These are phyloP conservation scores for Zoanthus sociatus DNA, from an alignment of 92 coral and sea anemone species.

Conservation along the genomic window DNA sequence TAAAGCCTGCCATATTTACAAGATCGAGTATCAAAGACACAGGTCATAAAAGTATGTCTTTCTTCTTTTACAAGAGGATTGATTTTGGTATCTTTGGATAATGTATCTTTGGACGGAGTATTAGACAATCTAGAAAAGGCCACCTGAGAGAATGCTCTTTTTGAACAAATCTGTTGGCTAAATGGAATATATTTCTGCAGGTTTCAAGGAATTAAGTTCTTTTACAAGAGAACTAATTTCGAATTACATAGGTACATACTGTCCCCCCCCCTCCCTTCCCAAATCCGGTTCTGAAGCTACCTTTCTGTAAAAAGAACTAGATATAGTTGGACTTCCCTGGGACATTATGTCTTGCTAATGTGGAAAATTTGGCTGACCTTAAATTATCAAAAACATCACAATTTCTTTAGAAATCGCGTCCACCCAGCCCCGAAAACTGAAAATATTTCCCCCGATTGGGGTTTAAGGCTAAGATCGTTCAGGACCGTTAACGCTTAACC, in stretches of 20 bases:
- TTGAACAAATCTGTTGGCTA: neutral
- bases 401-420: neutral
- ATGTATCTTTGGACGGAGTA: neutral
- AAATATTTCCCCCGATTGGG: neutral
- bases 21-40: neutral
- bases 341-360: neutral
- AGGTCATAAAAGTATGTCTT: neutral
- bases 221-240: too few species aligned
- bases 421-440: neutral
- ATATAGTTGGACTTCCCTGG: neutral
- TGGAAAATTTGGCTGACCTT: neutral
- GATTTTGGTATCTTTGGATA: neutral
- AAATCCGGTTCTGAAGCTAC: neutral
- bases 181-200: neutral
- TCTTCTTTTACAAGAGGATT: neutral
- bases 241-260: neutral
- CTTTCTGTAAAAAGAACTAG: constrained; percentile 3
- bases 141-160: neutral
- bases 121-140: neutral
- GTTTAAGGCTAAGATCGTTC: neutral
- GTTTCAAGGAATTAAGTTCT: neutral
- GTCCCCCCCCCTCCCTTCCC: neutral
- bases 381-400: neutral
- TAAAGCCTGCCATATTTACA: constrained; percentile 22
- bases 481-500: neutral